Base-by-base conservation (phyloP, 2,797 vertebrate species). In the Sorex maritimensis region DNA sequence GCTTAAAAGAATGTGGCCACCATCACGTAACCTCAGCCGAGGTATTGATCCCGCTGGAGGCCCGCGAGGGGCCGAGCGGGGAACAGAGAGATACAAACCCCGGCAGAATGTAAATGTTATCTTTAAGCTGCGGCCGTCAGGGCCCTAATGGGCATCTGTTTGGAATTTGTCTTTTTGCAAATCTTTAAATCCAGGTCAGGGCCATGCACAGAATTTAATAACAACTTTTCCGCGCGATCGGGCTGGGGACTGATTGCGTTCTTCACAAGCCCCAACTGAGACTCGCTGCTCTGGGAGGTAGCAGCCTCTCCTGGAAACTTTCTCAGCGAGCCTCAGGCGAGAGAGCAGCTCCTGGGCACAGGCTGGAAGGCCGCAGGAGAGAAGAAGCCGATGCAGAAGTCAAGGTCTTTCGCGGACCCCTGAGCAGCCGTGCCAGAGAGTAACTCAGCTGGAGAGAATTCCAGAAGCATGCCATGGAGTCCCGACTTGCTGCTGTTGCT, bases 1-100 rank as follows among this genome's bases (percentile, higher is more conserved):
- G 98, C 98, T 99, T 98, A 98, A 98, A 98, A 99, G 98, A 98
- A 98, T 98, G 98, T 98, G 98, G 98, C 98, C 98, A 98, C 98
- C 99, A 98, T 98, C 97, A 92, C 88, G 91, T 98, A 98, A 98
- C 98, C 99, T 99, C 99, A 98, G 98, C 98, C 98, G 96, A 98
- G 98, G 98, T 98, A 99, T 98, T 98, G 99, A 99, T 99, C 98
- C 98, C 96, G 49, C 96, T 78, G 96, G 97, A 97, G 97, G 97
- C 91, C 86, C 97, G 96, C 69, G 75, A 95, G 93, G 58, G 96
- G 96, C 97, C 88, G 92, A 74, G 80, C 86, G 52, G 96, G 95
- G 97, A 97, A 97, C 94, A 94, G 97, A 97, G 96, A 97, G 96
- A 95, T 86, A 88, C 92, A 93, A 96, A 96, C 95, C 97, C 94